Base-by-base conservation (phyloP, 92 coral and sea anemone genomes). In the Anthopleura xanthogrammica region DNA sequence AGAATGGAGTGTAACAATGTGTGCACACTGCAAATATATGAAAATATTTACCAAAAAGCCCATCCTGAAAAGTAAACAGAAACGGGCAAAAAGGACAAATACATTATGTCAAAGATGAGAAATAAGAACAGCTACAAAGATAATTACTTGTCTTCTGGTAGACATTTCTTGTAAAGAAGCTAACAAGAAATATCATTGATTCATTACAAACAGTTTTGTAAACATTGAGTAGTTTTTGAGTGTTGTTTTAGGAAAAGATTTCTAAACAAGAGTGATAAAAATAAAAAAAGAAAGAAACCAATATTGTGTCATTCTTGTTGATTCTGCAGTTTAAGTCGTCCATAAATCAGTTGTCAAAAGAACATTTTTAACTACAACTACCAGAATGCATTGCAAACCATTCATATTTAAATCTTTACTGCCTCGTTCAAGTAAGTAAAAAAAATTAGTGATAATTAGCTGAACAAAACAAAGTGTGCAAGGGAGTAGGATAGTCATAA, bases 241-340 rank as follows among this genome's bases (percentile, higher is more conserved):
- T 5, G 70, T n/a, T 62, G 24, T 19, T 5, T 57, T 14, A 58
- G n/a, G 77, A 72, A 72, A 22, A 72, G 17, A 42, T 72, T 72
- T 36, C 41, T 50, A 29, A 75, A 50, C n/a, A 75, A 75, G 50
- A 75, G 56, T 75, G 29, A n/a, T 75, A 75, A 75, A 41, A 75
- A 75, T 75, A 29, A 75, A 75, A n/a, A 29, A 29, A n/a, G 16
- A 29, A 8, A 75, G 43, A 13, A 72, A 39, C 24, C 20, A 20
- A 71, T 29, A n/a, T 19, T 41, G 78, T 19, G 9, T 41, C 20
- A 17, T 39, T n/a, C 4, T 62, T 62, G 20, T 62, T 54, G 50
- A 46, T 46, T 46, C 50, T 46, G 50, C 36, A 29, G 36, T 29
- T 29, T 29, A 29, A 29, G 36, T 29, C 36, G 36, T 46, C 9